These are phyloP conservation scores for human (Homo sapiens) DNA, from an alignment of 2,113 vertebrate genomes.

Conservation along the genomic window DNA sequence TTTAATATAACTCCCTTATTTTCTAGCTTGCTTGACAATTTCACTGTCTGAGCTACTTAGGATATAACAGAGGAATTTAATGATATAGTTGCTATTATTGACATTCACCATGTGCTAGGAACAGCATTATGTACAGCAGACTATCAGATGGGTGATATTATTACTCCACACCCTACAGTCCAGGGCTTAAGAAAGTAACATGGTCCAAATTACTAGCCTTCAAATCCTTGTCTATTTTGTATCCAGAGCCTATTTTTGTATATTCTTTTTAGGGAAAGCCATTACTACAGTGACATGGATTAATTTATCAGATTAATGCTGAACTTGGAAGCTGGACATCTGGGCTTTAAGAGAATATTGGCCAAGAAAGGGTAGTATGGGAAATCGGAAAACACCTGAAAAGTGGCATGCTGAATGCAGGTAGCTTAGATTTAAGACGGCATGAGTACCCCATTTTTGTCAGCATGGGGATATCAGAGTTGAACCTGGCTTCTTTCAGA, in stretches of 20 bases:
- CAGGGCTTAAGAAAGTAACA: not conserved
- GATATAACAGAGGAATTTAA: not conserved
- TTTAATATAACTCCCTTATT: not conserved
- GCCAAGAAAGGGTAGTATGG: not conserved
- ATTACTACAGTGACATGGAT: not conserved
- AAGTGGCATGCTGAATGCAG: not conserved
- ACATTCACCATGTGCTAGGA: not conserved
- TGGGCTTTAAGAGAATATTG: not conserved
- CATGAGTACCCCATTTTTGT: not conserved
- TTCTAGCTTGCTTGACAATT: not conserved
- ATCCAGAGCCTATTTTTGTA: not conserved
- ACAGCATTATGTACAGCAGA: not conserved
- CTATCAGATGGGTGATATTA: not conserved
- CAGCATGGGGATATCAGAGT: not conserved
- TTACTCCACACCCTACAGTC: not conserved
- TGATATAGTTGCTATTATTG: not conserved
- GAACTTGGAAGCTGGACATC: not conserved
- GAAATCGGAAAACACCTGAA: not conserved
- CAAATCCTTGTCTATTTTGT: not conserved
- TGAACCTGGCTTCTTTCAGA: not conserved
- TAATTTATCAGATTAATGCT: conserved; percentile 27
- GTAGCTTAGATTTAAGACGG: not conserved
- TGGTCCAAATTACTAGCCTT: not conserved
- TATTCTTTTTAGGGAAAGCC: not conserved
- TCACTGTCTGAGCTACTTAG: not conserved